Conservation (phyloP, 2,113 vertebrate genomes). For the Bubo scandiacus region DNA sequence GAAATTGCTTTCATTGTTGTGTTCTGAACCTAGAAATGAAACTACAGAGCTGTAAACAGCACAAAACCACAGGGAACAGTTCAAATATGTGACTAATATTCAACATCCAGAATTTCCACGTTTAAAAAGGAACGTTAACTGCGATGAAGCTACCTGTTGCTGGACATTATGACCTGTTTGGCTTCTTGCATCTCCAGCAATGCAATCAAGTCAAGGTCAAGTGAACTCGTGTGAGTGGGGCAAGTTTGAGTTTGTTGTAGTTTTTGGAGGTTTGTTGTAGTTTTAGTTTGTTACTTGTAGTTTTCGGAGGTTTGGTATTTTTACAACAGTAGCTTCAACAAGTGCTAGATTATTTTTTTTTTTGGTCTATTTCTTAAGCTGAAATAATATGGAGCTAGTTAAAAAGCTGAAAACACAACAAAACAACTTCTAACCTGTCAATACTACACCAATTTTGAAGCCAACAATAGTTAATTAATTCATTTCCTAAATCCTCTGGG, state of each 20-base stretch:
- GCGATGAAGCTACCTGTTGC: not conserved
- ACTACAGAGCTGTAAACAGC: not conserved
- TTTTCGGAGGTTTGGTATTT: not conserved
- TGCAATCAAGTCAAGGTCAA: not conserved
- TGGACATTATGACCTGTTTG: not conserved
- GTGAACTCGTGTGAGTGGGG: not conserved
- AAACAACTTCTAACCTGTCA: slow-evolving; percentile 28
- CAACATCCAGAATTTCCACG: not conserved
- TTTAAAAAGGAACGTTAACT: not conserved
- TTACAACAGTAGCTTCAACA: not conserved
- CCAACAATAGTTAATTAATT: slow-evolving; percentile 50
- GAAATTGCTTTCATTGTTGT: not conserved
- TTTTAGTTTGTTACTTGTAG: not conserved
- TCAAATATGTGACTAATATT: not conserved
- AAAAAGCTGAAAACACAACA: slow-evolving; percentile 4
- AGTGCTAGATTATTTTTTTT: not conserved
- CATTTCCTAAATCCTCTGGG: not conserved
- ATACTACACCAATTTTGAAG: not conserved
- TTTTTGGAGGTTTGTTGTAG: not conserved
- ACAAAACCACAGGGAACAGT: not conserved
- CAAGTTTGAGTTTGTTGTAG: not conserved
- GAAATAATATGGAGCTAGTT: not conserved
- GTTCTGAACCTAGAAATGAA: not conserved
- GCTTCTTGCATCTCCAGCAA: not conserved
- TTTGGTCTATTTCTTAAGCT: not conserved